These are phyloP conservation scores for Oscheius myriophilus DNA, from an alignment of 2,888 invertebrate genomes.

Conservation along the genomic window DNA sequence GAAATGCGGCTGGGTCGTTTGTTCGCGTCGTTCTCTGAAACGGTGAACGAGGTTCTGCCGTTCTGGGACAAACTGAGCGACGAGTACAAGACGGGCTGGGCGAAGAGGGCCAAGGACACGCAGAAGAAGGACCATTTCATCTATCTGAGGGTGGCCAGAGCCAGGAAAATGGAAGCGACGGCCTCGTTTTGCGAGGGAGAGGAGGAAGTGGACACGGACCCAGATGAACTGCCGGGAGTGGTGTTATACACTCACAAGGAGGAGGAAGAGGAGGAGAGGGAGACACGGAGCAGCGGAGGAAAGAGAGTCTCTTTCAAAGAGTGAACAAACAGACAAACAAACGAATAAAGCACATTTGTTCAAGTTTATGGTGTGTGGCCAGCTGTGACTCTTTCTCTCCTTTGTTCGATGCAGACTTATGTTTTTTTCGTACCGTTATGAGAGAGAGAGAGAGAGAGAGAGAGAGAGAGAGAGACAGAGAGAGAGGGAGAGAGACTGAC, in stretches of 20 bases:
- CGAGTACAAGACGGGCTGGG: conserved; percentile 10
- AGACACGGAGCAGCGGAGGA: background rate
- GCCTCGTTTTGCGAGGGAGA: background rate
- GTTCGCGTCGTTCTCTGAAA: conserved; percentile 11
- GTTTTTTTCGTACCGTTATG: too few relatives aligned
- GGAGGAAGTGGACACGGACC: conserved; percentile 18
- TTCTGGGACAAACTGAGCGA: conserved; percentile 13
- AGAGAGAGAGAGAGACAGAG: too few relatives aligned
- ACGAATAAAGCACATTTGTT: too few relatives aligned
- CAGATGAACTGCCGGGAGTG: conserved; percentile 24
- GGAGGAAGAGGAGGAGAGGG: background rate
- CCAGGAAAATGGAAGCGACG: background rate
- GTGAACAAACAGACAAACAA: too few relatives aligned
- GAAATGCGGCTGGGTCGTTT: conserved; percentile 13
- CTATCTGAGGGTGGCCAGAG: conserved; percentile 4
- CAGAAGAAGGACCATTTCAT: conserved; percentile 20
- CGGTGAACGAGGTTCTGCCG: conserved; percentile 13
- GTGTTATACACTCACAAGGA: background rate
- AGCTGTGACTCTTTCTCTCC: too few relatives aligned
- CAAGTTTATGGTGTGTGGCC: too few relatives aligned
- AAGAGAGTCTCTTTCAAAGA: too few relatives aligned
- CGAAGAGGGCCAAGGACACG: conserved; percentile 9
- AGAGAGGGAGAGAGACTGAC: too few relatives aligned
- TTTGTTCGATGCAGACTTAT: too few relatives aligned
- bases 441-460: too few relatives aligned